These are phyloP conservation scores for Camponotus pennsylvanicus DNA, from an alignment of 1,140 invertebrate genomes.

Conservation along the genomic window DNA sequence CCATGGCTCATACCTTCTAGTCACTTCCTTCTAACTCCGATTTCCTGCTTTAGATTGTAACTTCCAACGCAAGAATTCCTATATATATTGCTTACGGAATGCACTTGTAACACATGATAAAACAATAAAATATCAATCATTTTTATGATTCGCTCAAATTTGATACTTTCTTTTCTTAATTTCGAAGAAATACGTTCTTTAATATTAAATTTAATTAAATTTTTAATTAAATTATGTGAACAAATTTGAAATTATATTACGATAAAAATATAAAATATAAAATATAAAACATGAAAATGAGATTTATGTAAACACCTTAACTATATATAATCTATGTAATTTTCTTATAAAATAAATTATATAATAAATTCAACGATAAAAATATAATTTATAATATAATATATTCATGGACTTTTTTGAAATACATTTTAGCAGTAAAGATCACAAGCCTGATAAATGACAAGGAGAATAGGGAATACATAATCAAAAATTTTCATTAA, in stretches of 20 bases:
- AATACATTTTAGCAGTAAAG: background rate
- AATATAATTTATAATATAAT: slow-evolving; percentile 15
- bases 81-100: background rate
- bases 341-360: background rate
- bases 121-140: background rate
- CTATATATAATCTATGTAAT: background rate
- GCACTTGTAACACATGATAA: background rate
- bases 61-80: slow-evolving; percentile 44
- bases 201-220: background rate
- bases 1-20: background rate
- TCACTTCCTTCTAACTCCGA: slow-evolving; percentile 18
- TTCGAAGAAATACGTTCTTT: background rate
- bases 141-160: background rate
- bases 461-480: slow-evolving; percentile 3
- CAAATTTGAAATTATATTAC: background rate
- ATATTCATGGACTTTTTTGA: background rate
- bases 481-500: slow-evolving; percentile 16
- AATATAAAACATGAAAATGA: background rate
- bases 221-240: background rate
- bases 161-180: background rate
- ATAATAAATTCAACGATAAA: background rate
- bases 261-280: slow-evolving; percentile 7
- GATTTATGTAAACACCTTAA: background rate
- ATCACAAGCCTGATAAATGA: background rate
- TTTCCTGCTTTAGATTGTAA: slow-evolving; percentile 32